These are phyloP conservation scores for Chrysodeixis includens DNA, from an alignment of 2,888 invertebrate genomes.

Conservation along the genomic window DNA sequence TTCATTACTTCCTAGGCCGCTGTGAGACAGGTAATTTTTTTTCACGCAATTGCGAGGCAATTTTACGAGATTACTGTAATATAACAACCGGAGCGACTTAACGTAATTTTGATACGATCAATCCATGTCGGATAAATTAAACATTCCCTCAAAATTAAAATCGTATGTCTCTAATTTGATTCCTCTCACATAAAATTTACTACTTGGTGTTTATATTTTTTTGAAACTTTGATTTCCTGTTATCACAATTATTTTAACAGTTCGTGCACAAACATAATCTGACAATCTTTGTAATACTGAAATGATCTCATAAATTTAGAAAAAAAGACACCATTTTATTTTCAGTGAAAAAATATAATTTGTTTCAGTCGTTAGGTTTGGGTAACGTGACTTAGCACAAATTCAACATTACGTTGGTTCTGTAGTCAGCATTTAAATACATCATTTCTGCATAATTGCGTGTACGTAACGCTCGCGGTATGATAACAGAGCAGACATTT, in stretches of 20 bases:
- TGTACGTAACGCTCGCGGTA: constrained; percentile 37
- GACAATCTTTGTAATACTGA: neutral
- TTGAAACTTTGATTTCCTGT: too few species aligned
- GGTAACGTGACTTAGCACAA: constrained; percentile 48
- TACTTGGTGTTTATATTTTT: too few species aligned
- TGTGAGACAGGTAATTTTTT: constrained; percentile 35
- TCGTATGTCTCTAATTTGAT: neutral
- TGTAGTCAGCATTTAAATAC: constrained; percentile 52
- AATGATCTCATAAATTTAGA: neutral
- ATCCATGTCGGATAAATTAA: constrained; percentile 32
- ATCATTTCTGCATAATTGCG: constrained; percentile 55
- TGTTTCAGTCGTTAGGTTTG: constrained; percentile 28
- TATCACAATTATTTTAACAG: constrained; percentile 18
- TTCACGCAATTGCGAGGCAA: constrained; percentile 25
- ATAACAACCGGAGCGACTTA: constrained; percentile 23
- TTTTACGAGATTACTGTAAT: constrained; percentile 13
- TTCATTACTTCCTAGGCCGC: constrained; percentile 40
- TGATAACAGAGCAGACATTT: constrained; percentile 50
- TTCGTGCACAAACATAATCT: constrained; percentile 17
- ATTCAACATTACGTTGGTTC: constrained; percentile 33
- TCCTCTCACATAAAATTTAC: too few species aligned
- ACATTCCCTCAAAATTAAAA: constrained; percentile 37
- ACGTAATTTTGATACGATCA: constrained; percentile 40
- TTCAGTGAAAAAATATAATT: constrained; percentile 32
- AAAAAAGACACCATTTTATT: constrained; percentile 21